These are phyloP conservation scores for Myzus persicae DNA, from an alignment of 1,140 invertebrate genomes.

Conservation along the genomic window DNA sequence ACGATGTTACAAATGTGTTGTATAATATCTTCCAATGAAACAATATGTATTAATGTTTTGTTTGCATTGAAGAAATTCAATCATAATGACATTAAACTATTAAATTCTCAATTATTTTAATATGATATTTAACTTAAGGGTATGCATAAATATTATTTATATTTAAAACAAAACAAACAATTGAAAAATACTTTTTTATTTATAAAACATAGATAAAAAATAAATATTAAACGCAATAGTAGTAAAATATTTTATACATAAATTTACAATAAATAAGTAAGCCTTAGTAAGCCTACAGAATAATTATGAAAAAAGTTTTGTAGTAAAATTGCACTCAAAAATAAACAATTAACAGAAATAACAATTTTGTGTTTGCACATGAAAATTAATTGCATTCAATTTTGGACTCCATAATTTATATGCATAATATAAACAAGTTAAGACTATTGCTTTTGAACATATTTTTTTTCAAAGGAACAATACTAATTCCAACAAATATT, in stretches of 20 bases:
- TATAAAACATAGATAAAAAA: constrained; percentile 29
- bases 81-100: neutral
- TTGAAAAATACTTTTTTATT: constrained; percentile 24
- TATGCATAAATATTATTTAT: neutral
- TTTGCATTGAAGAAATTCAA: neutral
- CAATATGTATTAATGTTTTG: neutral
- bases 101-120: neutral
- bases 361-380: neutral
- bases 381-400: neutral
- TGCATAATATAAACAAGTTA: neutral
- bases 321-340: neutral
- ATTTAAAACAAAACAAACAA: constrained; percentile 20
- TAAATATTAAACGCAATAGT: neutral
- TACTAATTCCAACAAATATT: neutral
- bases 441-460: neutral
- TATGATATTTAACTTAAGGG: neutral
- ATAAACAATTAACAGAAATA: neutral
- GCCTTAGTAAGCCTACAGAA: neutral
- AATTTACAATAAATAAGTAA: neutral
- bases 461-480: neutral
- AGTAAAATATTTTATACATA: neutral
- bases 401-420: neutral
- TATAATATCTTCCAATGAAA: neutral
- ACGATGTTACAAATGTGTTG: neutral
- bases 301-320: neutral